These are phyloP conservation scores for Cephus pulcher DNA, from an alignment of 2,888 invertebrate species.

Conservation along the genomic window DNA sequence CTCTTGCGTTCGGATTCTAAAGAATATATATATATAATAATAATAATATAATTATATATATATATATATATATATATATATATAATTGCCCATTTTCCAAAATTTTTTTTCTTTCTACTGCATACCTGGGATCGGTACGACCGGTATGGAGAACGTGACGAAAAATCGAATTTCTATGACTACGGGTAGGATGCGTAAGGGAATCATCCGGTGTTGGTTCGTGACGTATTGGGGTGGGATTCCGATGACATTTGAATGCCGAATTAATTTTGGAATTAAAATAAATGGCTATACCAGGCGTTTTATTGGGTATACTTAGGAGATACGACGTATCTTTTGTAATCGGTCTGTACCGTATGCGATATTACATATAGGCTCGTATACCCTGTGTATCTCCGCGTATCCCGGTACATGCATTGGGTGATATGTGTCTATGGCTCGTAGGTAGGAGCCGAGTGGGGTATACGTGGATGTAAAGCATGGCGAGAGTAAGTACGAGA, in stretches of 20 bases:
- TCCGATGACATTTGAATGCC: too few species aligned
- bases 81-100: background rate
- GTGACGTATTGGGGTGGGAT: too few species aligned
- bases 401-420: background rate
- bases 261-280: background rate
- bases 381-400: background rate
- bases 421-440: background rate
- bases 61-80: too few species aligned
- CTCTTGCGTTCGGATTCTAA: background rate
- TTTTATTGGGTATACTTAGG: background rate
- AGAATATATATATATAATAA: too few species aligned
- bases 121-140: background rate
- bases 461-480: constrained; percentile 30
- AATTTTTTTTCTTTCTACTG: background rate
- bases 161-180: background rate
- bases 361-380: background rate
- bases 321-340: background rate
- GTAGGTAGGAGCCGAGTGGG: constrained; percentile 9
- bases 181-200: too few species aligned
- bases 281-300: background rate
- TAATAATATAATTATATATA: too few species aligned
- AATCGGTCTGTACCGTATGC: background rate
- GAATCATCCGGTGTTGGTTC: too few species aligned
- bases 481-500: constrained; percentile 37
- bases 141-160: background rate